Evolutionary conservation across 2,797 vertebrate genomes (phyloP).

Genomic region (Sebastes steindachneri): DNA sequence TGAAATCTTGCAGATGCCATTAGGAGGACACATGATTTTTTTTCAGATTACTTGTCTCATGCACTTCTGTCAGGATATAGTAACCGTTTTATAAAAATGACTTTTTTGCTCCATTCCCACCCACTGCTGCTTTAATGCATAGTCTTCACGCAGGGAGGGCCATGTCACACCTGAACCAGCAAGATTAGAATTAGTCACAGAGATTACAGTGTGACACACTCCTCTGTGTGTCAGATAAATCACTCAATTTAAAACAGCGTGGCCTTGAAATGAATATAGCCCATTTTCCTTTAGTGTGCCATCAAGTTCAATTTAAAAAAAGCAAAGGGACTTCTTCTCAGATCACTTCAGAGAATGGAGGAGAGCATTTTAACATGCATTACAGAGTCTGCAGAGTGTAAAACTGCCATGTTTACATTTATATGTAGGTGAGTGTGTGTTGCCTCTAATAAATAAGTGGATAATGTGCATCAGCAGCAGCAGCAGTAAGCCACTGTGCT

Average conservation of each 20-base stretch:
- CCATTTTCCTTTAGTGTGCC: not conserved
- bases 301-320: not conserved
- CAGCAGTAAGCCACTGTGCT: slow-evolving; percentile 16
- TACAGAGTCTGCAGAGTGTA: not conserved
- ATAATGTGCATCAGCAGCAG: not conserved
- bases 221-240: not conserved
- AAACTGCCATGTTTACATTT: not conserved
- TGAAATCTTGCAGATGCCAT: no score
- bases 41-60: no score
- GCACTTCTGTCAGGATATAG: no score
- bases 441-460: not conserved
- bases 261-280: not conserved
- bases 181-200: slow-evolving; percentile 11
- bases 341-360: not conserved
- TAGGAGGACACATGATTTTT: no score
- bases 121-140: not conserved
- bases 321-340: not conserved
- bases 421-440: not conserved
- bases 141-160: not conserved
- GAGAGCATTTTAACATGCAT: not conserved
- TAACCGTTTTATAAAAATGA: no score
- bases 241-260: not conserved
- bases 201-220: not conserved
- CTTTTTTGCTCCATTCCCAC: no score
- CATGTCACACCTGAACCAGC: not conserved